phyloP scores from a whole-genome alignment of 2,113 vertebrate species.

The Actenoides lindsayi region DNA sequence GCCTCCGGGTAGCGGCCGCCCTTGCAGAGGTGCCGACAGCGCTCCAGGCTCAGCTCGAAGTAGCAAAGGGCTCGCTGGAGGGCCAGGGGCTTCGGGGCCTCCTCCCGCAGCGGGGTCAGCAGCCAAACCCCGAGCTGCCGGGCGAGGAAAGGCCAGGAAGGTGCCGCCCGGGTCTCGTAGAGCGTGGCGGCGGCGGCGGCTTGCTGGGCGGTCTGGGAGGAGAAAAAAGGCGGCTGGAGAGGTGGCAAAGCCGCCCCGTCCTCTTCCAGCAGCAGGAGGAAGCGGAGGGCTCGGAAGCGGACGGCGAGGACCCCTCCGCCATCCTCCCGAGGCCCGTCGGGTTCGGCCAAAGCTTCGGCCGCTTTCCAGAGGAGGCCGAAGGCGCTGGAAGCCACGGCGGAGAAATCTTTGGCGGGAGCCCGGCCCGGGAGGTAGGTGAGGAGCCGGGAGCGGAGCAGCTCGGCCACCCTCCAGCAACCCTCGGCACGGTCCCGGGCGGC shows the following conservation, averaged over 20 bases:
- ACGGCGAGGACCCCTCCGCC: conserved; percentile 36
- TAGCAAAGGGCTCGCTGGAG: conserved; percentile 42
- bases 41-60: conserved; percentile 78
- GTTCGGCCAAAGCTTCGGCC: background rate
- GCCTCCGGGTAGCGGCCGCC: conserved; percentile 54
- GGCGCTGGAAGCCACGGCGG: conserved; percentile 73
- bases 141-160: conserved; percentile 61
- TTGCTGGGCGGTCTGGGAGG: conserved; percentile 57
- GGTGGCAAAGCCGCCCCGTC: background rate
- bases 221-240: conserved; percentile 68
- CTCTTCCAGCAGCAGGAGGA: conserved; percentile 81
- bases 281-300: conserved; percentile 82
- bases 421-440: background rate
- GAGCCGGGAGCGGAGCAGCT: conserved; percentile 78
- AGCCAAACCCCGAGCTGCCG: conserved; percentile 55
- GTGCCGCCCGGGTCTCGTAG: conserved; percentile 65
- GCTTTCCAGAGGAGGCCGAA: conserved; percentile 85
- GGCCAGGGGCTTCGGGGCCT: background rate
- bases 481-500: conserved; percentile 30
- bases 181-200: conserved; percentile 72
- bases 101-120: conserved; percentile 26
- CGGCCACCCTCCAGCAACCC: conserved; percentile 58
- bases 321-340: background rate
- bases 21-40: conserved; percentile 79
- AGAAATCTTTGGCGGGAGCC: conserved; percentile 65